A percentile compares a stretch with the other conserved stretches of the same genome.
phyloP scores from a whole-genome alignment of 2,888 invertebrate genomes.

The Caenorhabditis japonica region DNA sequence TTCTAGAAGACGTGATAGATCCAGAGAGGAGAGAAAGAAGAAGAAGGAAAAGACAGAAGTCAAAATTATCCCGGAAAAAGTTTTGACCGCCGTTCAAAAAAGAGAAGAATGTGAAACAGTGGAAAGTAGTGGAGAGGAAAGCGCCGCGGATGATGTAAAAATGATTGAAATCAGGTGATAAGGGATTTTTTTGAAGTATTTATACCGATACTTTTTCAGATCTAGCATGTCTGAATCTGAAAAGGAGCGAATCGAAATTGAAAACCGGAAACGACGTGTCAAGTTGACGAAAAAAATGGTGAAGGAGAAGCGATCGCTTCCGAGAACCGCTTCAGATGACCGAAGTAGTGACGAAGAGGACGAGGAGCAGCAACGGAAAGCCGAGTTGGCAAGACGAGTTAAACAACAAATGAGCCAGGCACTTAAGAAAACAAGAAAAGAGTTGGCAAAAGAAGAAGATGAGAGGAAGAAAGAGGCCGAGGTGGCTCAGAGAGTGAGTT shows the following conservation, averaged over 20 bases:
- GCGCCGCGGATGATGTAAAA: slow-evolving; percentile 32
- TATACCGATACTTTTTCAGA: slow-evolving; percentile 41
- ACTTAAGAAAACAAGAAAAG: slow-evolving; percentile 66
- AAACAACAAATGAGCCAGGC: slow-evolving; percentile 66
- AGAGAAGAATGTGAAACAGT: not conserved
- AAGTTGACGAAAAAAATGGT: slow-evolving; percentile 68
- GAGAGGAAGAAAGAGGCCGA: slow-evolving; percentile 58
- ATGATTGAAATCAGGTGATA: slow-evolving; percentile 51
- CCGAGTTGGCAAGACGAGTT: slow-evolving; percentile 61
- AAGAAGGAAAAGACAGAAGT: too few relatives aligned
- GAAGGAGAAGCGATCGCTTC: slow-evolving; percentile 47
- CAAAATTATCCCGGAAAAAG: too few relatives aligned
- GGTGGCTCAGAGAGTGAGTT: slow-evolving; percentile 51
- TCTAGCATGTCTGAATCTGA: slow-evolving; percentile 76
- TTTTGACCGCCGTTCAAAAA: too few relatives aligned
- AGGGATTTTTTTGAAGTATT: not conserved
- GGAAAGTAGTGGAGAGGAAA: slow-evolving; percentile 38
- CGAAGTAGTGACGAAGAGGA: slow-evolving; percentile 55
- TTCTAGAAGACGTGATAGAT: slow-evolving; percentile 23
- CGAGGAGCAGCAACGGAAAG: slow-evolving; percentile 47
- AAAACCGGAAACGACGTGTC: slow-evolving; percentile 72
- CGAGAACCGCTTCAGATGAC: slow-evolving; percentile 6
- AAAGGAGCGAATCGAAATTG: slow-evolving; percentile 72
- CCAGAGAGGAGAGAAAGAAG: slow-evolving; percentile 17
- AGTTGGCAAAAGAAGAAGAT: slow-evolving; percentile 67